Percentiles rank a stretch among this genome's conserved stretches.
phyloP scores from a whole-genome alignment of 2,113 vertebrate genomes.

The Excalfactoria chinensis region DNA sequence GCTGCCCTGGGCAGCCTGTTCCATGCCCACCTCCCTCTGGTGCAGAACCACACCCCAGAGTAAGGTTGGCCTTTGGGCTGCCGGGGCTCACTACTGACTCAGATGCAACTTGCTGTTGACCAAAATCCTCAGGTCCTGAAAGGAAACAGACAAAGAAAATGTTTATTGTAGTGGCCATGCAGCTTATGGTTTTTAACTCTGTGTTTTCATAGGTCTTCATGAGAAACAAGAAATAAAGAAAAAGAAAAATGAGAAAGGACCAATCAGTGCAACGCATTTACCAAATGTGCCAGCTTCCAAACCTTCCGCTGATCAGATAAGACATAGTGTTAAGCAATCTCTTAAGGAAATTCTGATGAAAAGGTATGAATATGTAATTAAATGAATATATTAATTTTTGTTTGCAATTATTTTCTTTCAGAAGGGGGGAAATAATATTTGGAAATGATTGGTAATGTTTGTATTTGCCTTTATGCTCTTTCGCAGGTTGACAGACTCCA shows the following conservation, averaged over 20 bases:
- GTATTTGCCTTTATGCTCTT: not conserved
- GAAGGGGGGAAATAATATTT: not conserved
- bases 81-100: not conserved
- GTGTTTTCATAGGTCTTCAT: slow-evolving; percentile 77
- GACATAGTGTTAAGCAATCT: slow-evolving; percentile 93
- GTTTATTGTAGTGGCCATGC: not conserved
- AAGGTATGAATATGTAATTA: slow-evolving; percentile 80
- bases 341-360: slow-evolving; percentile 95
- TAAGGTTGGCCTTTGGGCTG: not conserved
- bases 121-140: not conserved
- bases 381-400: not conserved
- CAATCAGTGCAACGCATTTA: slow-evolving; percentile 29
- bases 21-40: no score
- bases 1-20: no score
- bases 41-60: no score
- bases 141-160: not conserved
- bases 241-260: slow-evolving; percentile 81
- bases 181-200: not conserved
- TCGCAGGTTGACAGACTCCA: slow-evolving; percentile 90
- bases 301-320: slow-evolving; percentile 93
- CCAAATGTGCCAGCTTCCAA: slow-evolving; percentile 80
- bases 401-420: not conserved
- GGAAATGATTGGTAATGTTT: not conserved
- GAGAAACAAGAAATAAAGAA: slow-evolving; percentile 87
- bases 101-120: not conserved